phyloP scores from a whole-genome alignment of 2,797 vertebrate species.

The Lutra lutra region DNA sequence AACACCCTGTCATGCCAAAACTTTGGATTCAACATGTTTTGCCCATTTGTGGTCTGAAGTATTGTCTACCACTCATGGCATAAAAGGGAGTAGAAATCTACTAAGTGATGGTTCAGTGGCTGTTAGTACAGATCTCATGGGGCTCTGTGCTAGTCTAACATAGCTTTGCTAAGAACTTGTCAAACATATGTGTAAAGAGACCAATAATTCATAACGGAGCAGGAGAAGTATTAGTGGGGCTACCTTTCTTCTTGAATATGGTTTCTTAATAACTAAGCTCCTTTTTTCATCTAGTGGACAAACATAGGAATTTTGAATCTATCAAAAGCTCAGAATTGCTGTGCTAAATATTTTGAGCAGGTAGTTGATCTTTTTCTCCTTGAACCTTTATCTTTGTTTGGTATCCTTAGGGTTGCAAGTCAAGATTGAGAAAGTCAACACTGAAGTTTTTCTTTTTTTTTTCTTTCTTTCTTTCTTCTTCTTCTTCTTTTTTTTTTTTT shows the following conservation, averaged over 20 bases:
- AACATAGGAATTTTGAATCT: neutral
- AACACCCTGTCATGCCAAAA: neutral
- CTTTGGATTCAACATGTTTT: neutral
- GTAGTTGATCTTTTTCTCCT: neutral
- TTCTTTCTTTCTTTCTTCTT: neutral
- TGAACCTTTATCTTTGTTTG: slow-evolving; percentile 37
- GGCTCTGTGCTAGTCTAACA: neutral
- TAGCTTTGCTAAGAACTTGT: neutral
- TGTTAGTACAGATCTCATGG: neutral
- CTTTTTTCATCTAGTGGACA: neutral
- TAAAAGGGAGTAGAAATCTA: neutral
- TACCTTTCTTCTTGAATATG: neutral
- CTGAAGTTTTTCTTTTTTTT: neutral
- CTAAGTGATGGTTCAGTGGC: neutral
- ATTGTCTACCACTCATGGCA: neutral
- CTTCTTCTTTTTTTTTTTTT: neutral
- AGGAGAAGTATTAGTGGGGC: neutral
- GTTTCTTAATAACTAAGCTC: neutral
- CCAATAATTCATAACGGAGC: neutral
- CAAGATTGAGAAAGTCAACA: slow-evolving; percentile 53
- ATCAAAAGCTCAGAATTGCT: neutral
- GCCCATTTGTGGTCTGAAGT: neutral
- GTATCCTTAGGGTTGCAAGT: slow-evolving; percentile 36
- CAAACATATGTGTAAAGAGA: neutral
- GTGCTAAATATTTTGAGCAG: slow-evolving; percentile 2